Percentiles rank a stretch among this genome's conserved stretches.
Evolutionary conservation across 2,113 vertebrate species (phyloP).

Genomic region (Tyto alba): DNA sequence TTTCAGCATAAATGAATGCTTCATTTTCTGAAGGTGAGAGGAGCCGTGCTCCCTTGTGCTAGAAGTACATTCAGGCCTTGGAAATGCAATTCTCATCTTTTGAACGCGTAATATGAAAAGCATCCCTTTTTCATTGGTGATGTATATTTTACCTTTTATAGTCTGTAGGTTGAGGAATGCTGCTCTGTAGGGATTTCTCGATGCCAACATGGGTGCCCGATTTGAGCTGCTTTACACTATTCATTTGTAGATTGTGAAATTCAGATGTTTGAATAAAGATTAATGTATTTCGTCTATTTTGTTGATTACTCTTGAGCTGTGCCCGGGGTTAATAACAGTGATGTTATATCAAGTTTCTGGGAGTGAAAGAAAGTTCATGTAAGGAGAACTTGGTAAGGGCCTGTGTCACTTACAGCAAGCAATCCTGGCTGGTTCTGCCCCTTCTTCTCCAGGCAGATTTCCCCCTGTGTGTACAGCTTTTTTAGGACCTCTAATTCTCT

Average conservation of each 20-base stretch:
- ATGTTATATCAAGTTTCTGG: neutral
- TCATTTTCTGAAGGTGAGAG: neutral
- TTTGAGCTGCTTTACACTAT: neutral
- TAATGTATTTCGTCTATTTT: neutral
- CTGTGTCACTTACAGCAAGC: neutral
- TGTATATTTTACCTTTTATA: neutral
- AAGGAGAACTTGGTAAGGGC: neutral
- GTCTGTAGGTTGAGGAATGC: neutral
- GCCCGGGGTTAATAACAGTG: neutral
- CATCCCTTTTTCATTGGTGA: neutral
- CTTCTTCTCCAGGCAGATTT: neutral
- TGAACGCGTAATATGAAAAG: neutral
- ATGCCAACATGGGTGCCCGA: accelerated
- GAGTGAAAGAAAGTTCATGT: neutral
- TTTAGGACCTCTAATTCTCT: neutral
- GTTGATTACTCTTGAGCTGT: neutral
- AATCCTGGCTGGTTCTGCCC: neutral
- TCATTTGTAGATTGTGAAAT: neutral
- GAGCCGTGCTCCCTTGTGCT: neutral
- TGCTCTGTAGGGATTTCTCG: neutral
- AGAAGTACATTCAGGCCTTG: neutral
- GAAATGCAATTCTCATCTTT: neutral
- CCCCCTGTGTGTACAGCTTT: accelerated
- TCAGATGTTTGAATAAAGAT: neutral
- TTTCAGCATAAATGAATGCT: neutral